Percentiles rank a stretch among this genome's conserved stretches.
phyloP scores from a whole-genome alignment of 2,797 vertebrate genomes.

The Anomalospiza imberbis region DNA sequence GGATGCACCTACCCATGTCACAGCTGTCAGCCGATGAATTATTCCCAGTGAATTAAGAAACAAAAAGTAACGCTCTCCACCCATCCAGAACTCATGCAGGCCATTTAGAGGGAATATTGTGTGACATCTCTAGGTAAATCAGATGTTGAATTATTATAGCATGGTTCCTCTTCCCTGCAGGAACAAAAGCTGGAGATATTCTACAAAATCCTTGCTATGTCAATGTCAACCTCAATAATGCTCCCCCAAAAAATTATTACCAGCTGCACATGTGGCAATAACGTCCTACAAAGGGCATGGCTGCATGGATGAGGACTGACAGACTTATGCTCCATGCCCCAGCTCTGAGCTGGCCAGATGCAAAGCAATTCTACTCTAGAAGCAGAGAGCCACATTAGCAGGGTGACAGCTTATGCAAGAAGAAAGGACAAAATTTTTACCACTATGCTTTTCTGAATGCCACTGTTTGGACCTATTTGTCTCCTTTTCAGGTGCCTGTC shows the following conservation, averaged over 20 bases:
- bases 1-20: slow-evolving; percentile 12
- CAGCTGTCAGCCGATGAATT: slow-evolving; percentile 24
- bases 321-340: neutral
- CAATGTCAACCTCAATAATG: neutral
- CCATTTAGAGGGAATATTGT: neutral
- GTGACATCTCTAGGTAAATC: slow-evolving; percentile 1
- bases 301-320: neutral
- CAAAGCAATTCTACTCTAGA: neutral
- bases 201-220: neutral
- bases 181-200: neutral
- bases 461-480: neutral
- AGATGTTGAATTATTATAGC: neutral
- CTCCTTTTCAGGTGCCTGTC: neutral
- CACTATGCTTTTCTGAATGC: neutral
- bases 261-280: neutral
- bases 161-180: neutral
- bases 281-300: neutral
- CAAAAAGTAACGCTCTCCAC: neutral
- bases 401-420: neutral
- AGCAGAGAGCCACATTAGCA: neutral
- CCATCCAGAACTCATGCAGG: neutral
- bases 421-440: neutral
- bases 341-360: neutral
- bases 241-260: neutral
- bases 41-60: slow-evolving; percentile 22